Conservation (phyloP, 2,797 vertebrate genomes). For the Pantherophis vulpinus region DNA sequence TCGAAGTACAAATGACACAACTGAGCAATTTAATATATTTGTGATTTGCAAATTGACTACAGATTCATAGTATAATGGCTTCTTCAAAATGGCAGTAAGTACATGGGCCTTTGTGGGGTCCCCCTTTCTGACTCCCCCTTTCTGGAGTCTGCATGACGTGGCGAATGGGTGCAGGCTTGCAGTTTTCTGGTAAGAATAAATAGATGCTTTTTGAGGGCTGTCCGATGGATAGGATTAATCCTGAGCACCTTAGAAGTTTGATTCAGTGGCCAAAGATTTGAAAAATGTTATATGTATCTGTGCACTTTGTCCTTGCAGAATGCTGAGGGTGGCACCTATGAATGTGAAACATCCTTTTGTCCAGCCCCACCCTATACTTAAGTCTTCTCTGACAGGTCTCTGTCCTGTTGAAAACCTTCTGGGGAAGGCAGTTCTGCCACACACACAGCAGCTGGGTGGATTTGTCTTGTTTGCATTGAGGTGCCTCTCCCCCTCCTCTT, state of each 20-base stretch:
- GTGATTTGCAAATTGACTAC: background rate
- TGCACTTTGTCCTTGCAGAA: background rate
- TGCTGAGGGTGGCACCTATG: background rate
- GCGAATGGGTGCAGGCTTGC: background rate
- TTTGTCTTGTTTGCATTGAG: background rate
- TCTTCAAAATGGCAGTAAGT: background rate
- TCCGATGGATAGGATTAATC: background rate
- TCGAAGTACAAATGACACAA: background rate
- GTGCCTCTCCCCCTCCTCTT: background rate
- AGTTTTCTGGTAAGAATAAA: background rate
- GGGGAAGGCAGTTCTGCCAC: background rate
- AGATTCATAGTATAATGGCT: background rate
- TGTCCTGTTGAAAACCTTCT: background rate
- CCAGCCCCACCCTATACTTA: constrained; percentile 22
- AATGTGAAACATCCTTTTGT: background rate
- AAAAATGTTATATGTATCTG: too few species aligned
- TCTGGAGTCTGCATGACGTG: background rate
- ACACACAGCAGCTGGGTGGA: background rate
- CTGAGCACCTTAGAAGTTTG: background rate
- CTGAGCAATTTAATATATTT: background rate
- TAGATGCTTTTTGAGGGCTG: background rate
- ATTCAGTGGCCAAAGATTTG: background rate
- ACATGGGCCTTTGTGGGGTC: background rate
- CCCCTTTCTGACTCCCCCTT: too few species aligned
- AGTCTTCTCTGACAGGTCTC: background rate